A percentile compares a stretch with the other conserved stretches of the same genome.
These are phyloP conservation scores for Tigriopus californicus DNA, from an alignment of 2,888 invertebrate species.

Conservation along the genomic window DNA sequence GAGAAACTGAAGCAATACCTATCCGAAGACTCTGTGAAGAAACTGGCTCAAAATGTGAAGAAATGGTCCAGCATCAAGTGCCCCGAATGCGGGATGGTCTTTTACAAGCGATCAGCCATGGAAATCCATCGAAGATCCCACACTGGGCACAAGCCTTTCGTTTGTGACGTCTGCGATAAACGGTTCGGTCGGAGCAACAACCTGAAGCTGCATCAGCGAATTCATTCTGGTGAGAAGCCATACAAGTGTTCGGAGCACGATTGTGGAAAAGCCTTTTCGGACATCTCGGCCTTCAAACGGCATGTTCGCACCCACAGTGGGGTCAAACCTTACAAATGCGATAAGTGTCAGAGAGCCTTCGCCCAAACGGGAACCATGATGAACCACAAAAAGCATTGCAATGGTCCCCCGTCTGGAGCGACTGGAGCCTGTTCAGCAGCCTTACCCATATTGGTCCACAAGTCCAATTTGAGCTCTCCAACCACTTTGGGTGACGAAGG, in stretches of 20 bases:
- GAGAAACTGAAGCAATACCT: no score
- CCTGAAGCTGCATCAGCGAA: not conserved
- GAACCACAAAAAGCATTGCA: not conserved
- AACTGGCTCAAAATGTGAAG: not conserved
- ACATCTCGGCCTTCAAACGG: conserved; percentile 1
- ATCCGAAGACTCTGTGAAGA: no score
- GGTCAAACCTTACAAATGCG: not conserved
- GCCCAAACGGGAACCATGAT: conserved; percentile 1
- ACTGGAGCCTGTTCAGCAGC: no score
- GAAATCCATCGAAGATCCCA: conserved; percentile 1
- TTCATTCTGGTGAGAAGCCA: conserved; percentile 1
- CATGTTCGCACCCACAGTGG: conserved; percentile 2
- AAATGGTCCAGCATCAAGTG: conserved; percentile 1
- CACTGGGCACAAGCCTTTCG: conserved; percentile 1
- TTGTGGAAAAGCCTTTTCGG: conserved; percentile 1
- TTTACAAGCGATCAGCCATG: conserved; percentile 2
- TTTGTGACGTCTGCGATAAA: conserved; percentile 6
- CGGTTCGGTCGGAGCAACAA: conserved; percentile 5
- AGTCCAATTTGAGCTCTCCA: no score
- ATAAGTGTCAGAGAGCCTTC: not conserved
- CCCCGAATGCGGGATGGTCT: not conserved
- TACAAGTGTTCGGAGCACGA: conserved; percentile 1
- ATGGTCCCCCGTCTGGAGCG: not conserved
- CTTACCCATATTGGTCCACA: no score
- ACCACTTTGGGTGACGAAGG: no score